Evolutionary conservation across 2,888 invertebrate species (phyloP), one percentile per base, ranked within the genome.

Genomic region (Lutraria lutraria): DNA sequence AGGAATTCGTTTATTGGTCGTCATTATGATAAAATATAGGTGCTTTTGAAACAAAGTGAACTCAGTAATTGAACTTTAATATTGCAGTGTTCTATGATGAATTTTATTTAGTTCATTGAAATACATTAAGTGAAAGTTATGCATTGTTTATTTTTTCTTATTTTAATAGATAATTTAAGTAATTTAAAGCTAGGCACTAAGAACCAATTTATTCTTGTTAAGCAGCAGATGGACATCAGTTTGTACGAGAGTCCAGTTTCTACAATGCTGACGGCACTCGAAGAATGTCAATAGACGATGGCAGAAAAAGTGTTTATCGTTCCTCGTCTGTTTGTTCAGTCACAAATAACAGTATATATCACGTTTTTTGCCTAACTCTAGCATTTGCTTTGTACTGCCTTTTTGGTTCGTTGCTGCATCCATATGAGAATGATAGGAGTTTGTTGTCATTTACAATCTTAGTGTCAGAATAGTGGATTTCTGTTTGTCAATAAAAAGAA

Each of bases 291-390:
- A 79, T 82, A 34, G 90, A 92, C 31, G 91, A 92, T 60, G 86
- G 85, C 79, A 92, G 91, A 91, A 92, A 92, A 92, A 92, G 92
- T 91, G 90, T 88, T 82, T 89, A 92, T 91, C 87, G 88, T 85
- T 91, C 90, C 56, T 85, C 85, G 4, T 88, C 90, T 56, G 87
- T 91, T 87, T 91, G 89, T 81, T 91, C 88, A 76, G 81, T 91
- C 89, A 90, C 89, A 87, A 85, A 88, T 86, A 91, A 89, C 91
- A 91, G 91, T 91, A 91, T 88, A 84, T 88, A 90, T 89, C 91
- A 88, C 89, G 54, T 88, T 88, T 72, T 87, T 72, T 53, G 84
- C 76, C 84, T 84, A 84, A 84, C 84, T 84, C 54, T 83, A 83
- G 76, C 34, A 19, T 76, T 76, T 76, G 76, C 76, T 76, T 76